Evolutionary conservation across 2,888 invertebrate species (phyloP).

Genomic region (Leptopilina myrica): DNA sequence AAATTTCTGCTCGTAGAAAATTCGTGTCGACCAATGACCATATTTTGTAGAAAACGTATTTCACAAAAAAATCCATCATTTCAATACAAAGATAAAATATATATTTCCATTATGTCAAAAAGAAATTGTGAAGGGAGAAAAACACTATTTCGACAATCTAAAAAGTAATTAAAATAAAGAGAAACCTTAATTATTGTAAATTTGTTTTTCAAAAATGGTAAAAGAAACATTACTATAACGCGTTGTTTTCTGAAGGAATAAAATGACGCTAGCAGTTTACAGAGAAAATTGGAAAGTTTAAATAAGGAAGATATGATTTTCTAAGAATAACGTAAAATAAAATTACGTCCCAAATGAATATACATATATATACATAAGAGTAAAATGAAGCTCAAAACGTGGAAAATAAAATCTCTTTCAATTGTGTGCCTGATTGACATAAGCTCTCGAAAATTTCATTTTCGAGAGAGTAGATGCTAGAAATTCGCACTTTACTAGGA

Average conservation of each 20-base stretch:
- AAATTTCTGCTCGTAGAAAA: constrained; percentile 15
- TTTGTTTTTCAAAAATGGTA: too few species aligned
- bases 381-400: neutral
- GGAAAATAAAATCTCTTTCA: neutral
- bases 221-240: too few species aligned
- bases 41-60: neutral
- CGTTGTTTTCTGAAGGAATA: too few species aligned
- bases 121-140: too few species aligned
- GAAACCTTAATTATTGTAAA: too few species aligned
- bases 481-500: neutral
- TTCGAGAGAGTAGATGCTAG: neutral
- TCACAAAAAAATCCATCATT: neutral
- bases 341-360: too few species aligned
- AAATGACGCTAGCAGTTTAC: too few species aligned
- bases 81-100: neutral
- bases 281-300: neutral
- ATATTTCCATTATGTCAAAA: too few species aligned
- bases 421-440: neutral
- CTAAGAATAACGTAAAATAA: too few species aligned
- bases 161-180: too few species aligned
- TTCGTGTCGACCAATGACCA: neutral
- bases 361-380: neutral
- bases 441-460: neutral
- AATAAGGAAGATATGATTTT: neutral
- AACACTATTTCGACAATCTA: too few species aligned